phyloP scores from a whole-genome alignment of 2,888 invertebrate genomes.

The Neria commutata region DNA sequence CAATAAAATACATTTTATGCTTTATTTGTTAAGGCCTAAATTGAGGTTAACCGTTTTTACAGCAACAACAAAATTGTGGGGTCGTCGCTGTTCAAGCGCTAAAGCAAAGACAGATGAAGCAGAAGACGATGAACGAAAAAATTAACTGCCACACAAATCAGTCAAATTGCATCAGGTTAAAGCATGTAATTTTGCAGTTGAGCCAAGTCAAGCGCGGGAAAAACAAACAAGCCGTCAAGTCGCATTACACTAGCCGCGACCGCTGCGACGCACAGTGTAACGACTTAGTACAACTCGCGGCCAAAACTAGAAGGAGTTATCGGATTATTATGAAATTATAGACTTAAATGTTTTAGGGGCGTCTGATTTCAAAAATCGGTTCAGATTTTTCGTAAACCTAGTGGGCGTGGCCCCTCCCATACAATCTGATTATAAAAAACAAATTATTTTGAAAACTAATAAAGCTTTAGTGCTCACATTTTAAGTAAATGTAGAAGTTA shows the following conservation, averaged over 20 bases:
- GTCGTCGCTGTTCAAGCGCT: not conserved
- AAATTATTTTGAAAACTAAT: no score
- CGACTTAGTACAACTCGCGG: no score
- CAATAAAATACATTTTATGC: constrained; percentile 34
- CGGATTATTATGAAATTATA: no score
- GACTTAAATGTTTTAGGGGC: no score
- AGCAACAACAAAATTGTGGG: constrained; percentile 3
- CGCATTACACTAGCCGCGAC: not conserved
- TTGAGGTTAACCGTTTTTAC: constrained; percentile 40
- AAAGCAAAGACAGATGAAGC: not conserved
- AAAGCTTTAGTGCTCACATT: no score
- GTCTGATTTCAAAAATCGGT: no score
- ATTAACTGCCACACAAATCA: not conserved
- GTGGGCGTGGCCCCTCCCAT: no score
- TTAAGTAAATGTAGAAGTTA: no score
- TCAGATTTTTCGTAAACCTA: no score
- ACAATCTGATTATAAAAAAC: no score
- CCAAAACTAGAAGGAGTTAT: no score
- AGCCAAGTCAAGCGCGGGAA: constrained; percentile 4
- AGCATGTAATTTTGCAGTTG: constrained; percentile 18
- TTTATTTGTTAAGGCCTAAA: constrained; percentile 35
- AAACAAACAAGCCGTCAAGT: not conserved
- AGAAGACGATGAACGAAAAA: no score
- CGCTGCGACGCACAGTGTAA: not conserved
- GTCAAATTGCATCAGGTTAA: constrained; percentile 1